Percentiles rank a stretch among this genome's conserved stretches.
phyloP scores from a whole-genome alignment of 2,888 invertebrate genomes.

The Diogma glabrata region DNA sequence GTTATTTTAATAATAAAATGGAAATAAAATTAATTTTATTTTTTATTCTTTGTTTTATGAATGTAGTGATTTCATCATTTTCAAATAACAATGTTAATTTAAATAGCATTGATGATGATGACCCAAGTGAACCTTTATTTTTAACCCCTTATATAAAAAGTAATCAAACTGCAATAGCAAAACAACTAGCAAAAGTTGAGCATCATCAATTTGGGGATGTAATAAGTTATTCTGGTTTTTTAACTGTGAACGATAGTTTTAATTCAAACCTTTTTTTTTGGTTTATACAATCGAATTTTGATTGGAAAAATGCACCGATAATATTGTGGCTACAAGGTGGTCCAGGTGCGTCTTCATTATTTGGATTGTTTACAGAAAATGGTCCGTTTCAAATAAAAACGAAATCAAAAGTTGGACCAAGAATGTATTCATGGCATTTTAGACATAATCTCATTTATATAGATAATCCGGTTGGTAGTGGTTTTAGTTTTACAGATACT shows the following conservation, averaged over 20 bases:
- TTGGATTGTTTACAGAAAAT: slow-evolving; percentile 48
- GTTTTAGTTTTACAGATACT: slow-evolving; percentile 51
- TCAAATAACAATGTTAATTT: no score
- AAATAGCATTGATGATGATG: no score
- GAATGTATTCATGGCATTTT: slow-evolving; percentile 47
- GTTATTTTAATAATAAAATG: no score
- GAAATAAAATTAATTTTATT: no score
- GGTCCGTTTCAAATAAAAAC: slow-evolving; percentile 47
- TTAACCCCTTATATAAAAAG: no score
- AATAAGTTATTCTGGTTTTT: slow-evolving; percentile 40
- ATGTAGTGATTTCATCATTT: no score
- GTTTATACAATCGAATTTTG: slow-evolving; percentile 59
- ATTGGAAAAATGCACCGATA: slow-evolving; percentile 39
- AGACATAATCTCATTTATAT: slow-evolving; percentile 52
- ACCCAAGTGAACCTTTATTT: no score
- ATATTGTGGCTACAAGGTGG: slow-evolving; percentile 49
- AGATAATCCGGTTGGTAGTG: slow-evolving; percentile 56
- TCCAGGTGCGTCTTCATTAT: slow-evolving; percentile 45
- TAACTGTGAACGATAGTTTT: slow-evolving; percentile 61
- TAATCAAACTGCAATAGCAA: slow-evolving; percentile 41
- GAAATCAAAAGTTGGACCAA: slow-evolving; percentile 33
- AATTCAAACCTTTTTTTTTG: slow-evolving; percentile 74
- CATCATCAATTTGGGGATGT: slow-evolving; percentile 31
- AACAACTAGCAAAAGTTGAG: slow-evolving; percentile 25
- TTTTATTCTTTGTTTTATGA: no score